Base-by-base conservation (phyloP, 64 coral and sea anemone genomes). In the Porites lutea region DNA sequence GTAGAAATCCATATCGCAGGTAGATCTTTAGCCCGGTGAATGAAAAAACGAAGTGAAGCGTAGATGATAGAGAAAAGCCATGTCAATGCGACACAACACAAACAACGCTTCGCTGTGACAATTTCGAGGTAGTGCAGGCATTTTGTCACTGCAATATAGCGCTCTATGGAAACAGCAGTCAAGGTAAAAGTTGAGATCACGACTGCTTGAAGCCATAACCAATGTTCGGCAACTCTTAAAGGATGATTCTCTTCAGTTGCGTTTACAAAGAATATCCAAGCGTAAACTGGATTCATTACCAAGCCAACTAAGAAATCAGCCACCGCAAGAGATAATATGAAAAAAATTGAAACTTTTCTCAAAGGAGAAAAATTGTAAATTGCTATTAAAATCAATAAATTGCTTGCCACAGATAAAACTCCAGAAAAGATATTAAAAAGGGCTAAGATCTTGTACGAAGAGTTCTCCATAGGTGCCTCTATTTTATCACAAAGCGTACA, bases 81-180 rank as follows among this genome's bases (percentile, higher is more conserved):
- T 13, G 88, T 93, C 8, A 79, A 68, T 63, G 2, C 15, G 3
- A 93, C 50, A 8, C 65, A 55, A 2, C 52, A 43, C 15, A 58
- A 65, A 88, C 76, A 93, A n/a, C 86, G 64, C 14, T 44, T 14
- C 2, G 37, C 54, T 22, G 92, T 80, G 51, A 93, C 65, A 12
- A 88, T 79, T 22, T 65, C 78, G 7, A 65, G 47, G 48, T 93
- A 93, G 52, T 72, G 63, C 5, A 93, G 15, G 11, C 65, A 75
- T 16, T 48, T 49, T 72, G 75, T 93, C 12, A 93, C 59, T 3
- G 92, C 92, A 55, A 88, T 68, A 60, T 78, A 88, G 8, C 92
- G 92, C 74, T 93, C 92, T 10, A 93, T 88, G 5, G 92, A 88
- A 18, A 93, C 86, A 47, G 92, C 92, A 48, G 85, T 88, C 19